These are phyloP conservation scores for Syngnathus acus DNA, from an alignment of 2,797 vertebrate genomes.

Conservation along the genomic window DNA sequence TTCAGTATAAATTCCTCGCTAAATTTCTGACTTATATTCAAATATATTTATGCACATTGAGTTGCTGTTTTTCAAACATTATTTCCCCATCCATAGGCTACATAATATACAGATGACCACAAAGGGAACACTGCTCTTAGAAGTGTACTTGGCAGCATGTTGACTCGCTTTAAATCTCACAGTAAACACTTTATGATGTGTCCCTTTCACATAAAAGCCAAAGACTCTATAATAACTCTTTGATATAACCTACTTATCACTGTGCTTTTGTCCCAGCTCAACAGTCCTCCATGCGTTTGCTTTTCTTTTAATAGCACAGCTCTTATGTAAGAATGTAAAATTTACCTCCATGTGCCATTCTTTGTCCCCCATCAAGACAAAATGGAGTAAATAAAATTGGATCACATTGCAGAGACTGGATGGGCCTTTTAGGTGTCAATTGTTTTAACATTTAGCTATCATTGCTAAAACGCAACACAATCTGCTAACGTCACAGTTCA, in stretches of 20 bases:
- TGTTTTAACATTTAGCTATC: neutral
- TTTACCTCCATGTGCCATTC: slow-evolving; percentile 6
- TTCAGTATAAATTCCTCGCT: neutral
- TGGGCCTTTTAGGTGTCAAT: neutral
- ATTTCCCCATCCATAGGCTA: neutral
- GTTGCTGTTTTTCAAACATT: neutral
- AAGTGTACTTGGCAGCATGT: slow-evolving; percentile 39
- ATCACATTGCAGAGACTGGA: neutral
- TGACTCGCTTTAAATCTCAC: neutral
- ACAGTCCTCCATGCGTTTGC: neutral
- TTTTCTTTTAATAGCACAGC: slow-evolving; percentile 23
- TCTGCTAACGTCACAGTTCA: neutral
- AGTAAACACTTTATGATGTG: neutral
- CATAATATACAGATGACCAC: too few species aligned
- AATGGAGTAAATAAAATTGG: neutral
- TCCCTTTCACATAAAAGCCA: neutral
- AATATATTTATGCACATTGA: neutral
- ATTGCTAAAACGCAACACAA: neutral
- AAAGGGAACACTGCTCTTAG: neutral
- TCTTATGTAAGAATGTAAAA: slow-evolving; percentile 47
- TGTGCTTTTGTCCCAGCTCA: neutral
- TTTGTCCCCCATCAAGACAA: neutral
- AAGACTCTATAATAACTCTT: neutral
- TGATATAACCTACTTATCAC: slow-evolving; percentile 1
- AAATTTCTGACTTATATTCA: neutral